Evolutionary conservation across 35 echinoderm and acorn worm genomes (phyloP).

Genomic region (Ophioderma brevispina): DNA sequence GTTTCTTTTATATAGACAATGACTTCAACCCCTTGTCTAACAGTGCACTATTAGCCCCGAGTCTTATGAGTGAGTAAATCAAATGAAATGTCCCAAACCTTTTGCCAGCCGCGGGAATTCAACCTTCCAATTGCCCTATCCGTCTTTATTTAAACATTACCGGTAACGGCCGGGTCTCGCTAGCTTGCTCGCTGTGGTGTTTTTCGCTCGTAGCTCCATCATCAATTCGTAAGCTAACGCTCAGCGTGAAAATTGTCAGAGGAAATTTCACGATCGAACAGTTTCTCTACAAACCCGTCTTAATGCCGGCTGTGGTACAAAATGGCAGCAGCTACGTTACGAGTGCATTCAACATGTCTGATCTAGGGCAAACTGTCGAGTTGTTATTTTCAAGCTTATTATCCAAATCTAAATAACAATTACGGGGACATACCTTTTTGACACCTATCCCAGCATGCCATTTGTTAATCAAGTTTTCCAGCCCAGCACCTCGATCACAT

Average conservation of each 20-base stretch:
- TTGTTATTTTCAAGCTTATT: not conserved
- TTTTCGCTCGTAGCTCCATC: not conserved
- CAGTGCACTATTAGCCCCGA: not conserved
- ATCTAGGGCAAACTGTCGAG: not conserved
- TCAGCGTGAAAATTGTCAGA: not conserved
- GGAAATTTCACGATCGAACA: not conserved
- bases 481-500: not conserved
- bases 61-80: not conserved
- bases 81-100: not conserved
- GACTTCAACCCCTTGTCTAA: not conserved
- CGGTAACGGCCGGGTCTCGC: not conserved
- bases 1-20: conserved; percentile 6
- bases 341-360: not conserved
- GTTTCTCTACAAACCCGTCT: not conserved
- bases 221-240: not conserved
- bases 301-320: no score
- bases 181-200: no score
- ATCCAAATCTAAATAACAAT: no score
- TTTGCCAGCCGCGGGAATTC: not conserved
- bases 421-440: no score
- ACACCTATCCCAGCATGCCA: not conserved
- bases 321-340: not conserved
- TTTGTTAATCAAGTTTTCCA: not conserved
- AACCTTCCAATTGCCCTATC: not conserved
- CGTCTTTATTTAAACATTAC: not conserved